Evolutionary conservation across 1,140 invertebrate genomes (phyloP).

Genomic region (Delia radicum): DNA sequence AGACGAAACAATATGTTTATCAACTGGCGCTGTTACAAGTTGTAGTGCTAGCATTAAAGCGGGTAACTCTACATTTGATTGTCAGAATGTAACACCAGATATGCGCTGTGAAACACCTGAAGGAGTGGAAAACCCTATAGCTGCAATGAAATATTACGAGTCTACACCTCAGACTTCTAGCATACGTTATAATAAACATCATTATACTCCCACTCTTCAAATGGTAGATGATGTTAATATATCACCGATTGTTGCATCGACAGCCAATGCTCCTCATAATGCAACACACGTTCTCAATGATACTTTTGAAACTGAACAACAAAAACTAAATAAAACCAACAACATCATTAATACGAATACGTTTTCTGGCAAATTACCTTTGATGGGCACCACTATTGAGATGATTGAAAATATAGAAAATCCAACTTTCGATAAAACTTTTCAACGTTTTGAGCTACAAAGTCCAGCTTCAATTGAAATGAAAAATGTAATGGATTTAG

Average conservation of each 20-base stretch:
- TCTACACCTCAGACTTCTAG: slow-evolving; percentile 43
- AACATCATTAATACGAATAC: slow-evolving; percentile 26
- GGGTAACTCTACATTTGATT: slow-evolving; percentile 40
- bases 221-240: slow-evolving; percentile 39
- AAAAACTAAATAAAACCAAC: slow-evolving; percentile 14
- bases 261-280: slow-evolving; percentile 23
- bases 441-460: neutral
- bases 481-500: slow-evolving; percentile 46
- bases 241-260: slow-evolving; percentile 41
- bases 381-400: slow-evolving; percentile 30
- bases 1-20: slow-evolving; percentile 37
- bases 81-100: slow-evolving; percentile 24
- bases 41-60: slow-evolving; percentile 27
- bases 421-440: slow-evolving; percentile 33
- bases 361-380: slow-evolving; percentile 19
- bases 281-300: slow-evolving; percentile 27
- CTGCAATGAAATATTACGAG: slow-evolving; percentile 37
- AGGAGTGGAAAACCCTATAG: slow-evolving; percentile 36
- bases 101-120: slow-evolving; percentile 43
- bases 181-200: slow-evolving; percentile 32
- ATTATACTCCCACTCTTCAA: slow-evolving; percentile 38
- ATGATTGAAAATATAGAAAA: slow-evolving; percentile 47
- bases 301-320: slow-evolving; percentile 30
- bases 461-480: slow-evolving; percentile 37
- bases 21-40: slow-evolving; percentile 26